These are phyloP conservation scores for Tympanuchus pallidicinctus DNA, from an alignment of 2,113 vertebrate species.

Conservation along the genomic window DNA sequence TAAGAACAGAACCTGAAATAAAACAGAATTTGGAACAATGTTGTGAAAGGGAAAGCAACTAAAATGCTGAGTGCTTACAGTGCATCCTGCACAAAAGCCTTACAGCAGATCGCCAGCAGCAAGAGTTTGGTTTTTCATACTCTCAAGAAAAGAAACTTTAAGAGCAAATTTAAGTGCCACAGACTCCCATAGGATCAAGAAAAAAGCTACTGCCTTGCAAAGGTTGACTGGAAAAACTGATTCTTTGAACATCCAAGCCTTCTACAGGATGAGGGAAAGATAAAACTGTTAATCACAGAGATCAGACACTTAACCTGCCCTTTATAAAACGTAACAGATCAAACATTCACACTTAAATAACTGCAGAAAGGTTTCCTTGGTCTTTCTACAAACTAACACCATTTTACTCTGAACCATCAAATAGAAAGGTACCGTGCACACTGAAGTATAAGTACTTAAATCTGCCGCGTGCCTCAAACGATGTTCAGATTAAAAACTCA, in stretches of 20 bases:
- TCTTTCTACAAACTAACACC: neutral
- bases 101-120: neutral
- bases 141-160: neutral
- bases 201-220: neutral
- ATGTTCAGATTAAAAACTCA: neutral
- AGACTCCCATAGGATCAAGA: neutral
- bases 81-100: neutral
- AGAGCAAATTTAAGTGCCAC: neutral
- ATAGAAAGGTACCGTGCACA: neutral
- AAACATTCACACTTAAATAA: neutral
- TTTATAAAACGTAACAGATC: neutral
- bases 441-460: neutral
- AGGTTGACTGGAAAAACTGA: neutral
- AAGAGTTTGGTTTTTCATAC: neutral
- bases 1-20: neutral
- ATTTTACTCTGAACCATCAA: neutral
- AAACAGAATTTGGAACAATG: neutral
- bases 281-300: neutral
- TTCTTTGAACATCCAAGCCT: neutral
- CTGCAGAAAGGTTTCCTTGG: neutral
- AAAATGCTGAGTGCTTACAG: neutral
- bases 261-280: neutral
- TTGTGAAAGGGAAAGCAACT: neutral
- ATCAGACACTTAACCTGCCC: neutral
- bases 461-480: neutral